phyloP scores from a whole-genome alignment of 1,140 invertebrate genomes.

The Drosophila erecta region DNA sequence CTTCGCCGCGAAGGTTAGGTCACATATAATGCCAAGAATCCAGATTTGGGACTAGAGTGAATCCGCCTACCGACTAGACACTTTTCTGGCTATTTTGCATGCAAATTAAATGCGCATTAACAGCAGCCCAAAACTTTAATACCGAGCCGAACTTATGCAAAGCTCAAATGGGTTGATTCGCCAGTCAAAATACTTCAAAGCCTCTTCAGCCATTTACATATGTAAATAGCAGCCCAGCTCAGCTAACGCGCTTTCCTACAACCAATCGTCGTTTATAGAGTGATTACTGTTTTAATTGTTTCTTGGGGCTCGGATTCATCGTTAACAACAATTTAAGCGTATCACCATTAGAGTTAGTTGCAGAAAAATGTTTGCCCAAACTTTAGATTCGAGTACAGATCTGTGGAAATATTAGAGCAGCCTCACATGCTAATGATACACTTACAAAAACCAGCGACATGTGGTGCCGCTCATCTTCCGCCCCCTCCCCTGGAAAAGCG shows the following conservation, averaged over 20 bases:
- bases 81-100: conserved; percentile 57
- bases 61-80: conserved; percentile 39
- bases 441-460: conserved; percentile 60
- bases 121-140: conserved; percentile 59
- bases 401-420: conserved; percentile 27
- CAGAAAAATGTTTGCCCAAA: not conserved
- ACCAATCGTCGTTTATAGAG: conserved; percentile 2
- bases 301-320: not conserved
- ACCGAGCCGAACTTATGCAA: conserved; percentile 62
- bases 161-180: conserved; percentile 54
- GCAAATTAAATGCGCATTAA: conserved; percentile 73
- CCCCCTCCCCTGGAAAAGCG: not conserved
- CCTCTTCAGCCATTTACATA: conserved; percentile 54
- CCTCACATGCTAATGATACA: conserved; percentile 51
- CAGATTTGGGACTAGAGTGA: conserved; percentile 15
- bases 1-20: conserved; percentile 21
- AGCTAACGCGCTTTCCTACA: conserved; percentile 5
- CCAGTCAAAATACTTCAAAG: conserved; percentile 38
- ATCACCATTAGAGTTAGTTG: too few relatives aligned
- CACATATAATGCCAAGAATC: conserved; percentile 45
- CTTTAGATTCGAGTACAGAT: not conserved
- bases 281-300: not conserved
- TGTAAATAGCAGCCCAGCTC: conserved; percentile 31
- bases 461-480: conserved; percentile 21
- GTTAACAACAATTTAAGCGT: not conserved